Base-by-base conservation (phyloP, 2,797 vertebrate species). In the Oryzias sinensis region DNA sequence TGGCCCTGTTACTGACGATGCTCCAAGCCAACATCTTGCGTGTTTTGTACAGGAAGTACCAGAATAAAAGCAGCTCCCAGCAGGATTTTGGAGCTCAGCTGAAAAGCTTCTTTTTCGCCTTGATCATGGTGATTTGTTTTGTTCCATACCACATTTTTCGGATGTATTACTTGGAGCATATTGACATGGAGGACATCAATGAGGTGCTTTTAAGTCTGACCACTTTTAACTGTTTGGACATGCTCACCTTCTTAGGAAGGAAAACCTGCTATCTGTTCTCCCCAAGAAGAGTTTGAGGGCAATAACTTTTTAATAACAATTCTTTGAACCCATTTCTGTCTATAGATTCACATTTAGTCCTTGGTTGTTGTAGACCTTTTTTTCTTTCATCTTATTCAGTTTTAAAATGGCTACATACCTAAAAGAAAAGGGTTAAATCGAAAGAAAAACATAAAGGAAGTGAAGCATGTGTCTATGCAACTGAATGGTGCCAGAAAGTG, bases 121-220 rank as follows among this genome's bases (percentile, higher is more conserved):
- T 93, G 0, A 79, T 98, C 63, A 94, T 97, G 79, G 66, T 95
- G 22, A 53, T 89, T 62, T 96, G 93, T 70, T 94, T 97, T 60
- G 80, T 95, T 46, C 97, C 96, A 15, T 96, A 96, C 77, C 94
- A 96, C 24, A 44, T 93, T 18, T 98, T 96, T 15, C 87, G 97
- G 14, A 57, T 92, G 17, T 81, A 90, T 52, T 98, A 96, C 63
- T 29, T 98, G 18, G 3, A 70, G 0, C 0, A 87, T 0, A 0
- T 73, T 0, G 0, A 4, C 0, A 17, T 83, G 25, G 1, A 80
- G 50, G 0, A 1, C 0, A 0, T 43, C 46, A 98, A 98, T 11
- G 96, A 98, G 65, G 82, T 97, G n/a, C 93, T 95, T 59, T 64
- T 98, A 70, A 92, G 93, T 50, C 18, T 96, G 56, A 97, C 94